Conservation (phyloP, 2,888 invertebrate genomes). For the Baccha elongata region DNA sequence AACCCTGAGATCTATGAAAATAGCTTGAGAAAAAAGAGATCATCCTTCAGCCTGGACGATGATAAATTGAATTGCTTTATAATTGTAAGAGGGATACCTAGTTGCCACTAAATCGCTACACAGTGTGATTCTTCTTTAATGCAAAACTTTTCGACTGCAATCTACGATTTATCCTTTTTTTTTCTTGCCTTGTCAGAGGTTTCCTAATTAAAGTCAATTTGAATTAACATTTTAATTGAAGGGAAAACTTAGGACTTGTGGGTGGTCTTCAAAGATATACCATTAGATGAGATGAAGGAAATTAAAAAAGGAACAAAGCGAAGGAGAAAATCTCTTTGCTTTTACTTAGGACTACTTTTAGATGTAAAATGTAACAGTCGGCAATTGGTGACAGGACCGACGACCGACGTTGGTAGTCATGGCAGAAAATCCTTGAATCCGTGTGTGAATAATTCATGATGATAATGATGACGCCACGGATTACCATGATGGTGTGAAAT, state of each 20-base stretch:
- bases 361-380: slow-evolving; percentile 22
- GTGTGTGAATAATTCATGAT: slow-evolving; percentile 68
- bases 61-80: slow-evolving; percentile 48
- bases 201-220: slow-evolving; percentile 61
- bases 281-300: not conserved
- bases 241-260: slow-evolving; percentile 17
- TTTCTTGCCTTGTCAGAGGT: slow-evolving; percentile 21
- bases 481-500: slow-evolving; percentile 64
- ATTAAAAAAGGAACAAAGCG: not conserved
- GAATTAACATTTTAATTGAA: slow-evolving; percentile 65
- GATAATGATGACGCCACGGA: slow-evolving; percentile 57
- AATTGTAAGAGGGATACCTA: slow-evolving; percentile 14
- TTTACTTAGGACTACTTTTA: slow-evolving; percentile 37
- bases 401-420: not conserved
- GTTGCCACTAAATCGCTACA: not conserved
- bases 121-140: slow-evolving; percentile 11
- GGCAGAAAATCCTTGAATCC: not conserved
- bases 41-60: slow-evolving; percentile 1
- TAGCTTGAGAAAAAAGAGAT: not conserved
- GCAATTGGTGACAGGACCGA: too few species aligned
- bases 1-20: not conserved
- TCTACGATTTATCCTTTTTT: slow-evolving; percentile 39
- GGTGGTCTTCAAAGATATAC: slow-evolving; percentile 29
- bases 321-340: slow-evolving; percentile 11
- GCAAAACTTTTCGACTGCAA: slow-evolving; percentile 48